Evolutionary conservation across 2,888 invertebrate genomes (phyloP).

Genomic region (Conchocele bisecta): DNA sequence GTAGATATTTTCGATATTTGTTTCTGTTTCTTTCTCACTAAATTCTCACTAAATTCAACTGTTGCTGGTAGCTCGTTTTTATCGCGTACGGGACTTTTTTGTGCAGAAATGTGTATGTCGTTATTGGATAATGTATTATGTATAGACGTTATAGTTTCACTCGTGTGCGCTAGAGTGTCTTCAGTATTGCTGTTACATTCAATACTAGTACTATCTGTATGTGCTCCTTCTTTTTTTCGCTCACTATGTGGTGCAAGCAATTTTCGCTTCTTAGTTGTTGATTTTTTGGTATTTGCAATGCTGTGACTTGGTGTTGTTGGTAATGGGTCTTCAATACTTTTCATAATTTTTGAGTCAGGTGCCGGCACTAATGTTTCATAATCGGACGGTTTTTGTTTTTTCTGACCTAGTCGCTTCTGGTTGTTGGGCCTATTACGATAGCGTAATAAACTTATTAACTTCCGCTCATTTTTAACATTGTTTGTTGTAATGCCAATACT

Average conservation of each 20-base stretch:
- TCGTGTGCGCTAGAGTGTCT: too few relatives aligned
- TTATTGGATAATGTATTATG: too few relatives aligned
- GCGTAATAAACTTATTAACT: slow-evolving; percentile 9
- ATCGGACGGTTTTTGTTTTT: not conserved
- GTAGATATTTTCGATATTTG: too few relatives aligned
- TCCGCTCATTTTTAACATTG: slow-evolving; percentile 1
- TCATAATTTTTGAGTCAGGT: not conserved
- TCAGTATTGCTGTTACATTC: too few relatives aligned
- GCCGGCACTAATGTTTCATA: slow-evolving; percentile 2
- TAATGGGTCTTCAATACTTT: not conserved
- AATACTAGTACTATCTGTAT: too few relatives aligned
- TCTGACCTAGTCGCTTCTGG: slow-evolving; percentile 8
- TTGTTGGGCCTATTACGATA: not conserved
- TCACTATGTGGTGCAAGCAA: too few relatives aligned
- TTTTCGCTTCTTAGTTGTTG: not conserved
- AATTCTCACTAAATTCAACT: slow-evolving; percentile 3
- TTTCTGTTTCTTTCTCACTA: too few relatives aligned
- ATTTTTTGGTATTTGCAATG: not conserved
- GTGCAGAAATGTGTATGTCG: too few relatives aligned
- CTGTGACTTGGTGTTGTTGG: not conserved
- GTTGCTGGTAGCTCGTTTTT: not conserved
- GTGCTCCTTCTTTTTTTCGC: too few relatives aligned
- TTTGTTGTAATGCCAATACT: slow-evolving; percentile 12
- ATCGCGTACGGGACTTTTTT: not conserved
- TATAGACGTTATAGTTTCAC: too few relatives aligned